Conservation (phyloP, 2,113 vertebrate genomes). For the Plotosus lineatus region DNA sequence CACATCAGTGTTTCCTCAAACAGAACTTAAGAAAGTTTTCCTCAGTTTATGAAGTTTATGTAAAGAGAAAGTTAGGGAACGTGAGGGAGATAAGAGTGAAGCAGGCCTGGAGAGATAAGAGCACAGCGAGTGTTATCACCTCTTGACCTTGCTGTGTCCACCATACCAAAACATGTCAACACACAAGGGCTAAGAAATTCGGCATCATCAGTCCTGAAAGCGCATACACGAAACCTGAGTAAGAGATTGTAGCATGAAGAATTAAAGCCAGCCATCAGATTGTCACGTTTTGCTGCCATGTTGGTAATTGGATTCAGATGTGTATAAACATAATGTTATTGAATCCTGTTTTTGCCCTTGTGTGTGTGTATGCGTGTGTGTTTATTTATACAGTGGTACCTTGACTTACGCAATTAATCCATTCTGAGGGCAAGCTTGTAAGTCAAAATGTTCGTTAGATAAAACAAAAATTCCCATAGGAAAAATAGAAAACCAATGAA, state of each 20-base stretch:
- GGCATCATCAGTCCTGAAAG: background rate
- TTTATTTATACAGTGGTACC: too few species aligned
- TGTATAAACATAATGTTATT: background rate
- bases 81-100: background rate
- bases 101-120: slow-evolving; percentile 10
- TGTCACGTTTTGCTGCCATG: background rate
- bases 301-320: background rate
- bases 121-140: background rate
- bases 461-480: too few species aligned
- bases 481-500: too few species aligned
- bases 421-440: too few species aligned
- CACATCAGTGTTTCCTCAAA: background rate
- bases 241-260: background rate
- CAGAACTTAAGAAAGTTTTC: background rate
- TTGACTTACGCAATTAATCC: too few species aligned
- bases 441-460: too few species aligned
- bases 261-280: background rate
- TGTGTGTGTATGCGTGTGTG: too few species aligned
- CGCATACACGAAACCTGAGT: background rate
- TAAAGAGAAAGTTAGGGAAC: background rate
- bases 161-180: background rate
- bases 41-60: background rate
- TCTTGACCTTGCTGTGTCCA: background rate
- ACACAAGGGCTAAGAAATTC: background rate
- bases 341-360: background rate